Evolutionary conservation across 2,888 invertebrate genomes (phyloP).

Genomic region (Meghimatium bilineatum): DNA sequence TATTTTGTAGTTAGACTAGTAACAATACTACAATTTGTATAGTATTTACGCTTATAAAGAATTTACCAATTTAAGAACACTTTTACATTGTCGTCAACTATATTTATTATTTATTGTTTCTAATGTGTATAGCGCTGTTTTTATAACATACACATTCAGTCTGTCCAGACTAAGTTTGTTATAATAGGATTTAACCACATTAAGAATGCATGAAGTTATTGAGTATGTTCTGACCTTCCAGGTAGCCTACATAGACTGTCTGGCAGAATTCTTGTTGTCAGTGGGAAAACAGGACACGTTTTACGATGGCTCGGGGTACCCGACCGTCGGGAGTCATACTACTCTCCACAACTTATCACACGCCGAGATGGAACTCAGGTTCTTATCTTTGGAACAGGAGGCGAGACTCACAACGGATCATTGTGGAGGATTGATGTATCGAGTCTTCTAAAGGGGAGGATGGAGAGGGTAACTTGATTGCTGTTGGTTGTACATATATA

Average conservation of each 20-base stretch:
- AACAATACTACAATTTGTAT: too few species aligned
- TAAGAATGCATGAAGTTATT: too few species aligned
- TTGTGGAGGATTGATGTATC: conserved; percentile 83
- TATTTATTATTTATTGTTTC: too few species aligned
- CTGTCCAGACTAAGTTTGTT: too few species aligned
- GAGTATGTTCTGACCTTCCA: conserved; percentile 51
- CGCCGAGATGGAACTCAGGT: conserved; percentile 79
- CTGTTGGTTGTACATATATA: too few species aligned
- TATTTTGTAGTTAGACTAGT: too few species aligned
- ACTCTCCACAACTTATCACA: conserved; percentile 81
- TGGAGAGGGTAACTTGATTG: conserved; percentile 69
- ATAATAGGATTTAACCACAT: too few species aligned
- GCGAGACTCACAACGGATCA: conserved; percentile 85
- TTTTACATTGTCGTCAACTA: too few species aligned
- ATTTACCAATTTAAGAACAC: too few species aligned
- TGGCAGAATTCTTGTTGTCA: conserved; percentile 84
- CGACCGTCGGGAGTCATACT: conserved; percentile 84
- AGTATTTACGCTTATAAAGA: too few species aligned
- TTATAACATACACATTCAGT: too few species aligned
- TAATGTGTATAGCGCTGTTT: too few species aligned
- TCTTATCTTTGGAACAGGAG: conserved; percentile 86
- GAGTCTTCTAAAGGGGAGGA: conserved; percentile 76
- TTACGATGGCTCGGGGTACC: conserved; percentile 82
- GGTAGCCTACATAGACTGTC: conserved; percentile 78
- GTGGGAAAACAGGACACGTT: conserved; percentile 84